Conservation (phyloP, 2,113 vertebrate species). For the Upupa epops region DNA sequence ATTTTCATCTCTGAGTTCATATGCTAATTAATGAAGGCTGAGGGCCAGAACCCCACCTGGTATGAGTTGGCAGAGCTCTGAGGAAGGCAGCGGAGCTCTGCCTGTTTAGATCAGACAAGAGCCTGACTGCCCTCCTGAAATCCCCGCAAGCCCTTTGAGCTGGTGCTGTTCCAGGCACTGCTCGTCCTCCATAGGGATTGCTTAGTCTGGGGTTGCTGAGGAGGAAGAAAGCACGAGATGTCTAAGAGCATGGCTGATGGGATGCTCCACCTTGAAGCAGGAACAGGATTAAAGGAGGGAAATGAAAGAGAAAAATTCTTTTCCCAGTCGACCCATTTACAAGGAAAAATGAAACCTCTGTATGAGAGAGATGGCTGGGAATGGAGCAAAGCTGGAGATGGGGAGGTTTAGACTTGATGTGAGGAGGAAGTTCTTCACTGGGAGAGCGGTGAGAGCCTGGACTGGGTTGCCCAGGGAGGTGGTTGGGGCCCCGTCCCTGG, state of each 20-base stretch:
- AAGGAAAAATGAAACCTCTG: neutral
- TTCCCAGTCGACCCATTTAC: neutral
- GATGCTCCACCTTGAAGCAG: neutral
- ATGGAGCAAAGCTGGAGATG: no score
- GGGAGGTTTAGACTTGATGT: no score
- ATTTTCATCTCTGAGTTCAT: slow-evolving; percentile 14
- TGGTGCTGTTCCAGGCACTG: neutral
- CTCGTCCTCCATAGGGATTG: neutral
- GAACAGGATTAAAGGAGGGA: neutral
- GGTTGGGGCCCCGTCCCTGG: no score
- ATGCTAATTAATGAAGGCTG: neutral
- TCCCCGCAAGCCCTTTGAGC: neutral
- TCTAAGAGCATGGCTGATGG: neutral
- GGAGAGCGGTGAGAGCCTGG: no score
- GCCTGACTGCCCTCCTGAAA: neutral
- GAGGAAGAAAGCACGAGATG: neutral
- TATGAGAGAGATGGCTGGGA: neutral
- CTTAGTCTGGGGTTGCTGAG: fast-evolving
- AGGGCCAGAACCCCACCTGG: slow-evolving; percentile 23
- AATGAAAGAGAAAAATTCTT: neutral
- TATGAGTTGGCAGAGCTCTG: neutral
- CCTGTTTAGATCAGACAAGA: neutral
- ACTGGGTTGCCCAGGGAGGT: no score
- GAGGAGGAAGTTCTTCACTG: no score
- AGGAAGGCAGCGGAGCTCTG: neutral